phyloP scores from a whole-genome alignment of 2,888 invertebrate species.

The Drosophila ezoana region DNA sequence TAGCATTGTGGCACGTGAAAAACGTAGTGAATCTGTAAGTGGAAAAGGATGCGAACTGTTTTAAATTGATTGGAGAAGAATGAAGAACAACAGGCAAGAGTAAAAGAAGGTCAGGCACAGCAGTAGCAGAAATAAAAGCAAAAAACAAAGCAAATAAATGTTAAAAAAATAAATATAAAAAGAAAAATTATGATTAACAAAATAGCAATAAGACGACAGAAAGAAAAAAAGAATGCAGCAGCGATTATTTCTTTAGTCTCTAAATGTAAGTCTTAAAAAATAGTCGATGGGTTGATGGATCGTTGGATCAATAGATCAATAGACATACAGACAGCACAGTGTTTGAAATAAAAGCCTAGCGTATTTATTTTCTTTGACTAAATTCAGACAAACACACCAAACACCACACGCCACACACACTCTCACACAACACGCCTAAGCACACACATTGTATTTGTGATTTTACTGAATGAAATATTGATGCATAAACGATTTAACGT shows the following conservation, averaged over 20 bases:
- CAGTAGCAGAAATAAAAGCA: conserved; percentile 59
- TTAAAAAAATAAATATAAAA: conserved; percentile 32
- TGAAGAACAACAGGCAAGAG: conserved; percentile 15
- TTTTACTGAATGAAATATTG: conserved; percentile 51
- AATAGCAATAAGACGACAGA: conserved; percentile 40
- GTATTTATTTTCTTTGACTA: conserved; percentile 56
- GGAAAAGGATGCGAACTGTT: conserved; percentile 23
- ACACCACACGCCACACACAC: conserved; percentile 19
- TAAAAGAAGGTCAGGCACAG: conserved; percentile 26
- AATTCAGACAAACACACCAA: conserved; percentile 30
- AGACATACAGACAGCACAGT: conserved; percentile 26
- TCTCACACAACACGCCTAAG: conserved; percentile 34
- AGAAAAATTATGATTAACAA: conserved; percentile 45
- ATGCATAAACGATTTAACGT: conserved; percentile 37
- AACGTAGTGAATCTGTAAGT: conserved; percentile 32
- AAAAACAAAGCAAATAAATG: conserved; percentile 48
- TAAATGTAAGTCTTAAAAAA: conserved; percentile 52
- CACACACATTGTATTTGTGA: conserved; percentile 66
- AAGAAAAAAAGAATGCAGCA: conserved; percentile 21
- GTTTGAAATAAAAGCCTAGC: conserved; percentile 49
- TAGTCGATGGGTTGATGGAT: conserved; percentile 34
- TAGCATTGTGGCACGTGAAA: conserved; percentile 49
- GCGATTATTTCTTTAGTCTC: conserved; percentile 58
- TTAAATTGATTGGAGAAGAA: conserved; percentile 23
- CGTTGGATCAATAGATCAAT: conserved; percentile 20